A percentile compares a stretch with the other conserved stretches of the same genome.
Evolutionary conservation across 2,888 invertebrate genomes (phyloP).

Genomic region (Eupeodes latifasciatus): DNA sequence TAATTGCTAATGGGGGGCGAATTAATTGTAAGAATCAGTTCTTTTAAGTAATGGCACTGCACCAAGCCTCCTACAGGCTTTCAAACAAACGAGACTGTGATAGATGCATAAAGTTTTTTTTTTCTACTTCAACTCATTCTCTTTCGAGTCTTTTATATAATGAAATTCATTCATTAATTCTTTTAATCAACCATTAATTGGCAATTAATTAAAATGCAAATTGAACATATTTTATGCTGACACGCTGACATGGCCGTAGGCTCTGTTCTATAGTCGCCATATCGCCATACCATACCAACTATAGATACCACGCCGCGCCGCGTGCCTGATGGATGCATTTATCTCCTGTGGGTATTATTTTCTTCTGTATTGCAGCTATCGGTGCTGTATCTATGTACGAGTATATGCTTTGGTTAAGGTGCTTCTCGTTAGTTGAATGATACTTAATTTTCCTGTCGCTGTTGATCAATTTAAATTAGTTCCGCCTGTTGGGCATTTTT

Average conservation of each 20-base stretch:
- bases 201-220: conserved; percentile 80
- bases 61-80: neutral
- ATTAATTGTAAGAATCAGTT: conserved; percentile 63
- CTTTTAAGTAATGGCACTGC: conserved; percentile 39
- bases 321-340: conserved; percentile 22
- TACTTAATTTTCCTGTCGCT: conserved; percentile 73
- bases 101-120: conserved; percentile 10
- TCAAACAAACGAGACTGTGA: conserved; percentile 33
- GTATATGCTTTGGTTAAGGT: conserved; percentile 29
- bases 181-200: conserved; percentile 78
- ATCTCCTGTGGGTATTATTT: conserved; percentile 13
- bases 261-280: neutral
- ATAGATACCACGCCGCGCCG: neutral
- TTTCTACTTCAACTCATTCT: neutral
- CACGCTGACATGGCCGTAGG: conserved; percentile 77
- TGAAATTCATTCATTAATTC: conserved; percentile 74
- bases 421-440: conserved; percentile 66
- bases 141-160: conserved; percentile 34
- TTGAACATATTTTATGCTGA: conserved; percentile 77
- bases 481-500: conserved; percentile 75
- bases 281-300: neutral
- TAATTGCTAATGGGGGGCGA: conserved; percentile 61
- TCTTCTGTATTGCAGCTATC: neutral
- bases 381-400: neutral
- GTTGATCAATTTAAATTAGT: conserved; percentile 75